Evolutionary conservation across 1,140 invertebrate genomes (phyloP).

Genomic region (Chrysoperla carnea): DNA sequence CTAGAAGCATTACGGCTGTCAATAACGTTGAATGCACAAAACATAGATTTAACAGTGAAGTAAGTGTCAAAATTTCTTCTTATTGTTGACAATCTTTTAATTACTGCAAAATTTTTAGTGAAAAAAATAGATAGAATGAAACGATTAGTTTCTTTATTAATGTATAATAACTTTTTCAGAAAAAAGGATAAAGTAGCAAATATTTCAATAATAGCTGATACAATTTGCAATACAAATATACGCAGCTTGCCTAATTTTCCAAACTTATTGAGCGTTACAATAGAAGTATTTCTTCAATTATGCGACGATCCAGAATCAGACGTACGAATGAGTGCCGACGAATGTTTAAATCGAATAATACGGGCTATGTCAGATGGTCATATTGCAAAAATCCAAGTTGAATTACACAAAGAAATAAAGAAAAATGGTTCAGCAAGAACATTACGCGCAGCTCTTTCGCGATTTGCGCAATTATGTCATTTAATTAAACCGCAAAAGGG

Average conservation of each 20-base stretch:
- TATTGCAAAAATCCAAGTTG: slow-evolving; percentile 52
- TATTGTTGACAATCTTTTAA: too few species aligned
- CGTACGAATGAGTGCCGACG: slow-evolving; percentile 58
- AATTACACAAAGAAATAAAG: slow-evolving; percentile 65
- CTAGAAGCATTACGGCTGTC: too few species aligned
- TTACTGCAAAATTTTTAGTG: too few species aligned
- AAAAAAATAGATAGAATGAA: too few species aligned
- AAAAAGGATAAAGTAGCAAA: slow-evolving; percentile 53
- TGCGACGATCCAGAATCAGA: slow-evolving; percentile 62
- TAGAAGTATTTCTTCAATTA: slow-evolving; percentile 51
- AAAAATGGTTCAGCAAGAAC: slow-evolving; percentile 51
- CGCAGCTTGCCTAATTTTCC: slow-evolving; percentile 37
- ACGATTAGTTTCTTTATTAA: too few species aligned
- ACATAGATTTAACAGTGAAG: too few species aligned
- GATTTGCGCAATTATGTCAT: slow-evolving; percentile 56
- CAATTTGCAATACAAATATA: slow-evolving; percentile 36
- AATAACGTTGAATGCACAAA: too few species aligned
- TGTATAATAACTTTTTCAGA: slow-evolving; percentile 19
- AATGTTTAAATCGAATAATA: slow-evolving; percentile 62
- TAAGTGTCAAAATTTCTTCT: too few species aligned
- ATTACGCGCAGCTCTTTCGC: slow-evolving; percentile 49
- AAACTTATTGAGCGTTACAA: slow-evolving; percentile 45
- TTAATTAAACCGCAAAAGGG: slow-evolving; percentile 54
- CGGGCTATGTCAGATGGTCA: slow-evolving; percentile 41
- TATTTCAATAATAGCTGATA: slow-evolving; percentile 46